These are phyloP conservation scores for Herminia tarsipennalis DNA, from an alignment of 2,888 invertebrate genomes.

Conservation along the genomic window DNA sequence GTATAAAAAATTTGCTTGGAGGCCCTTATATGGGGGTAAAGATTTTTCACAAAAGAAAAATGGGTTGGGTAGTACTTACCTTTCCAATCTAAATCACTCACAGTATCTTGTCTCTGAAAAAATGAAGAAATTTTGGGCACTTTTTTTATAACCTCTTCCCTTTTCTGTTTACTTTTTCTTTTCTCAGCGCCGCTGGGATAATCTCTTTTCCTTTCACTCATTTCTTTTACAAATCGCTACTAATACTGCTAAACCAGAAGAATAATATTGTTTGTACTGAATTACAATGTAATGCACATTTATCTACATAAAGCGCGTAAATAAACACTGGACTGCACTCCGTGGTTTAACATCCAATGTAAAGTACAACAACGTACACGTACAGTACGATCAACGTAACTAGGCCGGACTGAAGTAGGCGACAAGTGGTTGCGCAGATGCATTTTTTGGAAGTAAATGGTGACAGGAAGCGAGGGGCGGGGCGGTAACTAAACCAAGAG, in stretches of 20 bases:
- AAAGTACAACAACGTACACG: slow-evolving; percentile 14
- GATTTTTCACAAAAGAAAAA: neutral
- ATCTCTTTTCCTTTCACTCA: slow-evolving; percentile 33
- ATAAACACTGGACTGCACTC: slow-evolving; percentile 22
- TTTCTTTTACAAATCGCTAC: slow-evolving; percentile 24
- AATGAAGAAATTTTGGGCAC: slow-evolving; percentile 30
- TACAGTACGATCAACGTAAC: too few species aligned
- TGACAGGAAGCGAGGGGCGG: too few species aligned
- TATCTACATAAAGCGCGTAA: slow-evolving; percentile 20
- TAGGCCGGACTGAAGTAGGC: too few species aligned
- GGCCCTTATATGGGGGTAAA: too few species aligned
- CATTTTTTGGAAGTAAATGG: too few species aligned
- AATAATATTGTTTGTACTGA: slow-evolving; percentile 23
- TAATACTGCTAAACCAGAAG: slow-evolving; percentile 16
- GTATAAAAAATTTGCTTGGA: too few species aligned
- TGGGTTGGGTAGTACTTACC: neutral
- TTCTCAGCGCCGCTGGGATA: slow-evolving; percentile 28
- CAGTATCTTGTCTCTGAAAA: slow-evolving; percentile 27
- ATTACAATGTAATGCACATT: slow-evolving; percentile 24
- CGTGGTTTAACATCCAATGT: slow-evolving; percentile 15
- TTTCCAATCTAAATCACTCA: neutral
- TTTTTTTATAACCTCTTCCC: slow-evolving; percentile 31
- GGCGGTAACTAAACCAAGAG: too few species aligned
- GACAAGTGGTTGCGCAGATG: too few species aligned
- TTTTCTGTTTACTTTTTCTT: slow-evolving; percentile 37